phyloP scores from a whole-genome alignment of 1,140 invertebrate species.

The Brachionus asplanchnoidis region DNA sequence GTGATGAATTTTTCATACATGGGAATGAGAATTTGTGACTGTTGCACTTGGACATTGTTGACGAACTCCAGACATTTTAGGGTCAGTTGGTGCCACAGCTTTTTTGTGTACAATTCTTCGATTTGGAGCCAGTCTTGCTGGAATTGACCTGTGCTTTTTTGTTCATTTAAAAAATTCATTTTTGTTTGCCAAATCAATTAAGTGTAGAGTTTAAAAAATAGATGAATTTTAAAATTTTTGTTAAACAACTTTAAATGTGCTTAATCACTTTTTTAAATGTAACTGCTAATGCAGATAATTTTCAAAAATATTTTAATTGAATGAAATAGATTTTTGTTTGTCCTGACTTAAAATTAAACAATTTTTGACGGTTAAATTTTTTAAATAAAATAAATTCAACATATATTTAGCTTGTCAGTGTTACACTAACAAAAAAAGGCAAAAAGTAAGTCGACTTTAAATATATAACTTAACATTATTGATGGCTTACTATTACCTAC shows the following conservation, averaged over 20 bases:
- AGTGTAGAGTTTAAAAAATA: neutral
- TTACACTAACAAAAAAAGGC: neutral
- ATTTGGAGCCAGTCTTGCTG: conserved; percentile 23
- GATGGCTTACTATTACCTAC: too few relatives aligned
- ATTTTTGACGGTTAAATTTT: neutral
- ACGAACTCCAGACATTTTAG: conserved; percentile 77
- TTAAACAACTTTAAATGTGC: conserved; percentile 8
- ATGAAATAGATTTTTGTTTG: neutral
- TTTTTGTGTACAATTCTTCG: conserved; percentile 25
- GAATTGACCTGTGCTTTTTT: conserved; percentile 11
- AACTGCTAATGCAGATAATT: neutral
- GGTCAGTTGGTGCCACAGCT: conserved; percentile 90
- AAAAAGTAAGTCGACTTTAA: neutral
- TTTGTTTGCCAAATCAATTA: neutral
- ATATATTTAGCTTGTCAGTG: neutral
- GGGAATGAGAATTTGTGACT: conserved; percentile 67
- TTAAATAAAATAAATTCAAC: neutral
- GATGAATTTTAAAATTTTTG: neutral
- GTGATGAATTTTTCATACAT: conserved; percentile 84
- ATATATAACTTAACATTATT: too few relatives aligned
- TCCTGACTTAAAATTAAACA: neutral
- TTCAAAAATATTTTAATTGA: neutral
- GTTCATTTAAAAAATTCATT: conserved; percentile 42
- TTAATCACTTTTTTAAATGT: conserved; percentile 20
- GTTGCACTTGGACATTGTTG: conserved; percentile 70